A percentile compares a stretch with the other conserved stretches of the same genome.
phyloP scores from a whole-genome alignment of 2,888 invertebrate genomes.

The Baronia brevicornis region DNA sequence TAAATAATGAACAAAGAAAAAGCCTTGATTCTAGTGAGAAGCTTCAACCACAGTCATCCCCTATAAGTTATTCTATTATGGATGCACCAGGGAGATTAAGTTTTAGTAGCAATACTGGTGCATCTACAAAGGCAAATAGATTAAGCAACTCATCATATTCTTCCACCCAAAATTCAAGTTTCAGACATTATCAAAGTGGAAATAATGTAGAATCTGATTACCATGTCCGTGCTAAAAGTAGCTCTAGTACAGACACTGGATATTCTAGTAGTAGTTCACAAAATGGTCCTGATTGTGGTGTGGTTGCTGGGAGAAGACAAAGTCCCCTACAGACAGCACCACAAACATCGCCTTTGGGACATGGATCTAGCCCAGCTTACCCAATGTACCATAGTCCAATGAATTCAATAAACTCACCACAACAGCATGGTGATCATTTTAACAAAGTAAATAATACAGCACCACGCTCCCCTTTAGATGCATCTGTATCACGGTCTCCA shows the following conservation, averaged over 20 bases:
- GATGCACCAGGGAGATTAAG: slow-evolving; percentile 79
- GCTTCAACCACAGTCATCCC: slow-evolving; percentile 78
- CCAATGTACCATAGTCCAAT: slow-evolving; percentile 90
- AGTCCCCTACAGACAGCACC: slow-evolving; percentile 82
- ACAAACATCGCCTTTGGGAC: slow-evolving; percentile 82
- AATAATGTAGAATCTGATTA: slow-evolving; percentile 77
- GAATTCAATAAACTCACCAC: slow-evolving; percentile 84
- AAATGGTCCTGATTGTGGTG: slow-evolving; percentile 80
- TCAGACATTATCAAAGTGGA: slow-evolving; percentile 79
- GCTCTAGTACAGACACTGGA: slow-evolving; percentile 77
- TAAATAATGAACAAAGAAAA: slow-evolving; percentile 70
- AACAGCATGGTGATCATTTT: slow-evolving; percentile 77
- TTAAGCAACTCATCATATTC: slow-evolving; percentile 70
- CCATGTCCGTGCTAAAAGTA: slow-evolving; percentile 77
- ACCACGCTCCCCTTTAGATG: slow-evolving; percentile 82
- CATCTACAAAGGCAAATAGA: slow-evolving; percentile 67
- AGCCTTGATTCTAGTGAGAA: slow-evolving; percentile 74
- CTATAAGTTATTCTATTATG: slow-evolving; percentile 85
- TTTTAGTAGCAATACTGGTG: slow-evolving; percentile 72
- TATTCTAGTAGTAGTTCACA: slow-evolving; percentile 78
- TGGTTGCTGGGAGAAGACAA: slow-evolving; percentile 79
- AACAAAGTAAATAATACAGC: slow-evolving; percentile 69
- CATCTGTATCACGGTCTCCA: slow-evolving; percentile 79
- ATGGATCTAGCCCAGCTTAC: slow-evolving; percentile 86
- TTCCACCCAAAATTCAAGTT: slow-evolving; percentile 67